These are phyloP conservation scores for Cynocephalus volans DNA, from an alignment of 2,113 vertebrate species.

Conservation along the genomic window DNA sequence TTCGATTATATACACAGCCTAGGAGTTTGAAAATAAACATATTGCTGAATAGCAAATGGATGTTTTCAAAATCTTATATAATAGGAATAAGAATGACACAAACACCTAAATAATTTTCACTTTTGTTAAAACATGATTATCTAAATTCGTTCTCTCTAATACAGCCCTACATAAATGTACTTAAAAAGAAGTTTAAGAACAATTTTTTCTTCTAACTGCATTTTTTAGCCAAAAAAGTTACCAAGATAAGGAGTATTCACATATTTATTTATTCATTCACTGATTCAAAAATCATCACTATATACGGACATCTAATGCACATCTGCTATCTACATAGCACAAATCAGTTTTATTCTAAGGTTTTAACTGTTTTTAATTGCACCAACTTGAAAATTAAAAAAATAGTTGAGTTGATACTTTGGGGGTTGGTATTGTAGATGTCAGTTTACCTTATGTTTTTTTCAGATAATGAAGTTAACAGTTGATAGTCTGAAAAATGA, in stretches of 20 bases:
- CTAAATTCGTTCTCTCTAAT: not conserved
- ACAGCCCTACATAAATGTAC: not conserved
- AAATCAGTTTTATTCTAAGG: not conserved
- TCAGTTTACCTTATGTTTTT: not conserved
- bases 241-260: not conserved
- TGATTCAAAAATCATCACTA: not conserved
- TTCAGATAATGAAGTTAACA: not conserved
- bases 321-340: not conserved
- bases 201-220: not conserved
- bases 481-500: not conserved
- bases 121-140: slow-evolving; percentile 20
- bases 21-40: not conserved
- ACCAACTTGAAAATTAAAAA: not conserved
- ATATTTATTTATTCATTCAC: not conserved
- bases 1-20: not conserved
- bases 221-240: not conserved
- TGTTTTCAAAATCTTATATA: not conserved
- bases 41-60: not conserved
- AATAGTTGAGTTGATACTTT: not conserved
- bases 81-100: not conserved
- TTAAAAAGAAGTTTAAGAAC: not conserved
- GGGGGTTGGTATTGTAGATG: not conserved
- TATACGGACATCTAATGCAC: not conserved
- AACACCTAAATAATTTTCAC: not conserved
- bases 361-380: not conserved